Conservation (phyloP, 53 echinoderm and acorn worm species). For the Actinopyga echinites region DNA sequence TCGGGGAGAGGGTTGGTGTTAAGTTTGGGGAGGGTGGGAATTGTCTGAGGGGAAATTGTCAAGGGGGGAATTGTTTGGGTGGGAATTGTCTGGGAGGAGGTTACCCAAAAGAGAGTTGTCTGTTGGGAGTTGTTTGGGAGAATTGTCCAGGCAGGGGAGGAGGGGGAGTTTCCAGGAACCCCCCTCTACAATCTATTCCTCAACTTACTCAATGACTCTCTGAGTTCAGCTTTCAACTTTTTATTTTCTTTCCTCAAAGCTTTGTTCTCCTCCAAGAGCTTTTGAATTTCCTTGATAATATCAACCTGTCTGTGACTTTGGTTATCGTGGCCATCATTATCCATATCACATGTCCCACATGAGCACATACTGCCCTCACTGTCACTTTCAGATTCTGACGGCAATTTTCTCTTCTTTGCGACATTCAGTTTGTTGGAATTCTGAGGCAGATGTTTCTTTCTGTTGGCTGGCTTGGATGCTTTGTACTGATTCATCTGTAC, state of each 20-base stretch:
- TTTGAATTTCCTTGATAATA: conserved; percentile 30
- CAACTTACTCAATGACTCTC: conserved; percentile 18
- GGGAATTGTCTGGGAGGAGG: too few species aligned
- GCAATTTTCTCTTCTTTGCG: not conserved
- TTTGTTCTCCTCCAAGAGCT: conserved; percentile 28
- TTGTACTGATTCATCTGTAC: conserved; percentile 39
- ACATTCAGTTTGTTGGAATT: not conserved
- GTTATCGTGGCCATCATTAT: not conserved
- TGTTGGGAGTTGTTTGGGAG: too few species aligned
- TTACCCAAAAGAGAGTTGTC: too few species aligned
- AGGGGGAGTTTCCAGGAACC: too few species aligned
- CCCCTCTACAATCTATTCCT: too few species aligned
- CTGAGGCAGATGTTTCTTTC: conserved; percentile 1
- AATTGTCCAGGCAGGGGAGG: too few species aligned
- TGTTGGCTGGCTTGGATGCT: not conserved
- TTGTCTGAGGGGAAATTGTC: too few species aligned
- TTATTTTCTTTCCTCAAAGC: conserved; percentile 23
- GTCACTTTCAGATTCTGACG: not conserved
- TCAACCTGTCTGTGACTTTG: not conserved
- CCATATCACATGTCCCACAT: conserved; percentile 29
- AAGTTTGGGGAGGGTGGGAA: too few species aligned
- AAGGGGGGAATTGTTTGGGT: too few species aligned
- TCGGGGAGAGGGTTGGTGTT: too few species aligned
- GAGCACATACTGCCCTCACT: conserved; percentile 38
- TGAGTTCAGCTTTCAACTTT: conserved; percentile 16